Percentiles rank a stretch among this genome's conserved stretches.
Conservation (phyloP, 2,797 vertebrate genomes). For the Acanthis flammea region DNA sequence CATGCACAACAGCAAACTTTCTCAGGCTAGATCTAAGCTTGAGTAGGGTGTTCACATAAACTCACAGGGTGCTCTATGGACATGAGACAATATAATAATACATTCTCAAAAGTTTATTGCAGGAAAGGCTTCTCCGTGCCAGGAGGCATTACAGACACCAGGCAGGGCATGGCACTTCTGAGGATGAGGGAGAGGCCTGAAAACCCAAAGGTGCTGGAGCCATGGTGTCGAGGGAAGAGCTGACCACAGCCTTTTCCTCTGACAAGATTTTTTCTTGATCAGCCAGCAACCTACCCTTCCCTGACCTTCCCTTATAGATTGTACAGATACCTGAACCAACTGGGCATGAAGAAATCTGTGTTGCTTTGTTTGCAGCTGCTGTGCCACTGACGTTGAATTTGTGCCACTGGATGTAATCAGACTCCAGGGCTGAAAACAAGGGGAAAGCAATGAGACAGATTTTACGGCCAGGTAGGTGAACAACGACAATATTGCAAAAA, state of each 20-base stretch:
- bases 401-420: background rate
- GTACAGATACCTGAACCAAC: constrained; percentile 30
- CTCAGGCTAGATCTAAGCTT: background rate
- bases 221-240: background rate
- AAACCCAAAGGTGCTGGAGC: background rate
- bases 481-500: background rate
- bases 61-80: background rate
- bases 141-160: background rate
- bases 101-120: background rate
- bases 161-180: background rate
- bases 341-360: constrained; percentile 17
- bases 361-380: background rate
- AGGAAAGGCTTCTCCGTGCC: background rate
- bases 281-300: background rate
- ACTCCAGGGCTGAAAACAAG: background rate
- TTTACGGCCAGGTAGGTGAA: background rate
- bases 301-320: constrained; percentile 59
- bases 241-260: constrained; percentile 56
- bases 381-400: background rate
- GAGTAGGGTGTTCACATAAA: background rate
- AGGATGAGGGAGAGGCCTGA: background rate
- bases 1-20: background rate
- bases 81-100: background rate
- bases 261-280: constrained; percentile 12
- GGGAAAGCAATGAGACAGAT: background rate